Evolutionary conservation across 2,113 vertebrate species (phyloP).

Genomic region (Chauna torquata): DNA sequence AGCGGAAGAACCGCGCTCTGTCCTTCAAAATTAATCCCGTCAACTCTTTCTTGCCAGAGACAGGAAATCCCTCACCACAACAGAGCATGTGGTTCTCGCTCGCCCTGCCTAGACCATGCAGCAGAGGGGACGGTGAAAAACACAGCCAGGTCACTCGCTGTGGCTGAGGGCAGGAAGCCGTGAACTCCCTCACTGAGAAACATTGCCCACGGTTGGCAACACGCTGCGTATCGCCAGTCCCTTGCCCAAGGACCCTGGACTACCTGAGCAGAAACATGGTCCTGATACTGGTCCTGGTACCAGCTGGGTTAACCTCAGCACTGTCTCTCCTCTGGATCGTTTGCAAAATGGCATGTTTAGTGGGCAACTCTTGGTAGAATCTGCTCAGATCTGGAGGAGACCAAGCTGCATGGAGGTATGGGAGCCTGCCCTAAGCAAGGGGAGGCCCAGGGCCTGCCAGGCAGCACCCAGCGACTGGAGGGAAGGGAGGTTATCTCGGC

Average conservation of each 20-base stretch:
- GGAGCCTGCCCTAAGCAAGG: background rate
- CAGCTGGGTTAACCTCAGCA: background rate
- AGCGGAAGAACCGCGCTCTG: background rate
- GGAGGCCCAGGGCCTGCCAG: background rate
- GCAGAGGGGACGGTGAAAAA: background rate
- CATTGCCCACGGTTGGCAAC: accelerated
- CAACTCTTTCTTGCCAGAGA: background rate
- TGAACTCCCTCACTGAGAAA: background rate
- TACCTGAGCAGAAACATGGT: background rate
- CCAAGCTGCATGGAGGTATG: background rate
- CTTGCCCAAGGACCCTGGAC: background rate
- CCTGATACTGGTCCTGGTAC: background rate
- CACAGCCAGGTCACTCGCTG: background rate
- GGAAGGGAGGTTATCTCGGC: conserved; percentile 4
- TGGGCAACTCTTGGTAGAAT: background rate
- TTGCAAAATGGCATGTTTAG: background rate
- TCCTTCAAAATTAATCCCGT: conserved; percentile 41
- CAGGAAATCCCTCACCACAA: conserved; percentile 12
- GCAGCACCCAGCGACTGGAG: background rate
- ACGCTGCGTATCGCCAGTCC: background rate
- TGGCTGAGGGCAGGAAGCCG: background rate
- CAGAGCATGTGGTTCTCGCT: background rate
- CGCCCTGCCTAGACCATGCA: background rate
- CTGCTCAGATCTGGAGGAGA: background rate
- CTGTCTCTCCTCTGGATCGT: background rate